Conservation (phyloP, 2,888 invertebrate species). For the Drosophila merina region DNA sequence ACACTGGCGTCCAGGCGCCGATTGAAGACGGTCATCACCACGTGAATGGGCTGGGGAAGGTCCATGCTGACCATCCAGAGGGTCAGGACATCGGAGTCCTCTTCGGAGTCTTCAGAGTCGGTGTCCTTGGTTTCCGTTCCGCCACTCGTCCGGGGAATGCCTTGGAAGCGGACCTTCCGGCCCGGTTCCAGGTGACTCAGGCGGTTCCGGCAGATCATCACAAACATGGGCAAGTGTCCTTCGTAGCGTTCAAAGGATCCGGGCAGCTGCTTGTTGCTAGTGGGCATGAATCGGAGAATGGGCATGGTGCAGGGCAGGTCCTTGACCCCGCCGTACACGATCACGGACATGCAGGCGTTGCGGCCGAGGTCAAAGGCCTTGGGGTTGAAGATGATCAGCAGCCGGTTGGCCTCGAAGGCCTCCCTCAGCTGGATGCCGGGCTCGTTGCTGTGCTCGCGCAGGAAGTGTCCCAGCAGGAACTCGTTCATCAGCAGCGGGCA, state of each 20-base stretch:
- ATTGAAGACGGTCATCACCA: conserved; percentile 49
- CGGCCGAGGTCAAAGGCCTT: conserved; percentile 11
- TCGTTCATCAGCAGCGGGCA: conserved; percentile 29
- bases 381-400: conserved; percentile 45
- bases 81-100: conserved; percentile 30
- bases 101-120: background rate
- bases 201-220: conserved; percentile 50
- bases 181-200: background rate
- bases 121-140: background rate
- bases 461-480: conserved; percentile 39
- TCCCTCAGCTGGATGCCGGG: conserved; percentile 23
- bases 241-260: fast-evolving
- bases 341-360: conserved; percentile 49
- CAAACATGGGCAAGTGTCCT: conserved; percentile 47
- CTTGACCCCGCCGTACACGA: conserved; percentile 29
- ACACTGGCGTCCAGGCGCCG: conserved; percentile 47
- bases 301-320: background rate
- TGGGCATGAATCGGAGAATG: background rate
- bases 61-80: conserved; percentile 54
- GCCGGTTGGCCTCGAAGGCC: conserved; percentile 26
- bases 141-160: background rate
- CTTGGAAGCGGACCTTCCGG: background rate
- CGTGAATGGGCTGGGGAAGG: conserved; percentile 28
- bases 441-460: conserved; percentile 19
- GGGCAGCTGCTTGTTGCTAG: conserved; percentile 25